These are phyloP conservation scores for Pyrgilauda ruficollis DNA, from an alignment of 2,113 vertebrate genomes.

Conservation along the genomic window DNA sequence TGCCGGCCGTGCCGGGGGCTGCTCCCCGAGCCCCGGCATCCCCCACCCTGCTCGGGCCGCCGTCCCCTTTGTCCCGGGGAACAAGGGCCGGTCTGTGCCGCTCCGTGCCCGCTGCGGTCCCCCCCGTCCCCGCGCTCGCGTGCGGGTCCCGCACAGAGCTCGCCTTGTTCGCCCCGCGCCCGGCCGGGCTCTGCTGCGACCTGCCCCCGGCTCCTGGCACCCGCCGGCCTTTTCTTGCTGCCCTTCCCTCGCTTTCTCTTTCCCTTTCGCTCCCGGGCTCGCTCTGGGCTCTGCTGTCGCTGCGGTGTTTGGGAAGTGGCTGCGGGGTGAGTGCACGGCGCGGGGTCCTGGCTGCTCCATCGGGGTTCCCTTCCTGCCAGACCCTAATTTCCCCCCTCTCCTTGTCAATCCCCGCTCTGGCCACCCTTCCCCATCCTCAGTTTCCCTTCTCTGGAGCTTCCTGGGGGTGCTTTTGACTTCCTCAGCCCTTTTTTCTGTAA, in stretches of 20 bases:
- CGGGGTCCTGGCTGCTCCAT: neutral
- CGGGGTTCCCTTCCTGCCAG: neutral
- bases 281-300: neutral
- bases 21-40: neutral
- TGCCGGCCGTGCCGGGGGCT: neutral
- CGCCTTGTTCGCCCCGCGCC: constrained; percentile 13
- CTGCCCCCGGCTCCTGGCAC: constrained; percentile 30
- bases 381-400: constrained; percentile 37
- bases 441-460: neutral
- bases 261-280: neutral
- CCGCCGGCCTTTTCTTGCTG: neutral
- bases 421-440: neutral
- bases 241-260: neutral
- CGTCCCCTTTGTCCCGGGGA: constrained; percentile 64
- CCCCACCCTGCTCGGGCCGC: neutral
- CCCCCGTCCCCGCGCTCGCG: neutral
- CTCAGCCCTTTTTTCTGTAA: neutral
- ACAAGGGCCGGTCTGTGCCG: constrained; percentile 66
- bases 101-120: constrained; percentile 5
- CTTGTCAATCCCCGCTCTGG: neutral
- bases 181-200: neutral
- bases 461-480: neutral
- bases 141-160: constrained; percentile 53
- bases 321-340: neutral
- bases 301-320: neutral